Evolutionary conservation across 1,140 invertebrate species (phyloP), one percentile per base, ranked within the genome.

Genomic region (Cherax destructor): DNA sequence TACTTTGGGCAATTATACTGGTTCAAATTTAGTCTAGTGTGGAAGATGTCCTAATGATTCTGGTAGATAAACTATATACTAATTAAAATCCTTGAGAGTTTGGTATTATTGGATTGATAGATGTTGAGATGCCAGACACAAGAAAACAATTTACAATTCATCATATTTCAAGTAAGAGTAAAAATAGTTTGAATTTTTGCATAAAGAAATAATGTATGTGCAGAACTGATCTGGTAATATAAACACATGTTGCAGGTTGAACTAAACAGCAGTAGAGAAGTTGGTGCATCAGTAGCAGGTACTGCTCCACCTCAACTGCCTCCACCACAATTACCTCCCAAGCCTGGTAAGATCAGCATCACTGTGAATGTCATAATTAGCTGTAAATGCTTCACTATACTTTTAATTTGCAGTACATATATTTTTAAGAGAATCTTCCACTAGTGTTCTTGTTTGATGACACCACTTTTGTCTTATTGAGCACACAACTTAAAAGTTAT

Each of bases 301-400:
- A 18, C 11, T 24, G 3, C 11, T 24, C 69, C 69, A 7, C 69
- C 69, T 6, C 69, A 72, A n/a, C 69, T 72, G 21, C 69, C 69
- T 24, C 69, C 69, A 72, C 69, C 69, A 24, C 69, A 72, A n/a
- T 72, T 72, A 72, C 69, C 69, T 72, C 69, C 69, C 18, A 72
- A 72, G 69, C 69, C 69, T 72, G 69, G 69, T 72, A 72, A 72
- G 69, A 3, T 21, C 16, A 65, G 10, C 10, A 65, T 21, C 4
- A 13, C 18, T 18, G 61, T 65, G 61, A 65, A 18, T 4, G 10
- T 65, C 61, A n/a, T n/a, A n/a, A n/a, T n/a, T n/a, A n/a, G n/a
- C n/a, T n/a, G n/a, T n/a, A n/a, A n/a, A n/a, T n/a, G n/a, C n/a
- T n/a, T n/a, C n/a, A n/a, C n/a, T n/a, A n/a, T n/a, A n/a, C n/a